phyloP scores from a whole-genome alignment of 2,113 vertebrate genomes.

The Pomatostomus ruficeps region DNA sequence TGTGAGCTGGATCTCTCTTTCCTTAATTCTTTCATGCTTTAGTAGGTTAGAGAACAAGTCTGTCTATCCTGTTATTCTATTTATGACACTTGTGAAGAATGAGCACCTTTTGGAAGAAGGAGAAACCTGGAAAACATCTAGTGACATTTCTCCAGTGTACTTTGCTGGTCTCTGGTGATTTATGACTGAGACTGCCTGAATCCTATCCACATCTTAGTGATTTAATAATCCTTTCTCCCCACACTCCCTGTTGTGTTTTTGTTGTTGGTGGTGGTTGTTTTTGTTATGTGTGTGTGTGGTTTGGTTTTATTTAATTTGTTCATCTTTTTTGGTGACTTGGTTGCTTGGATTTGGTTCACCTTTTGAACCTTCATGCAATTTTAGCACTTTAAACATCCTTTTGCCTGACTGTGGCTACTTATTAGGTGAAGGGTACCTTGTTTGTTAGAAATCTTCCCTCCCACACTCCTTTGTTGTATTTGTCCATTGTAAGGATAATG shows the following conservation, averaged over 20 bases:
- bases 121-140: neutral
- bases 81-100: neutral
- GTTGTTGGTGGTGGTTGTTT: neutral
- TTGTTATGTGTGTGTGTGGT: no score
- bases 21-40: neutral
- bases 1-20: neutral
- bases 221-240: neutral
- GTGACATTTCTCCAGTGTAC: neutral
- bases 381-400: neutral
- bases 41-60: neutral
- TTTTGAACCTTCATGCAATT: neutral
- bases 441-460: neutral
- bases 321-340: neutral
- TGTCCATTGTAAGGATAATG: neutral
- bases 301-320: neutral
- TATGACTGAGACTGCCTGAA: neutral
- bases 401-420: neutral
- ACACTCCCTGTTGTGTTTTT: accelerated
- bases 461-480: neutral
- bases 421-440: neutral
- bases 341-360: neutral
- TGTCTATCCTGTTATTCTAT: neutral
- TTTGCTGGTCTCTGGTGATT: neutral
- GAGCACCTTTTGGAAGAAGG: neutral
- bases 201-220: neutral